Percentiles rank a stretch among this genome's conserved stretches.
phyloP scores from a whole-genome alignment of 64 coral and sea anemone genomes.

The Montipora foliosa region DNA sequence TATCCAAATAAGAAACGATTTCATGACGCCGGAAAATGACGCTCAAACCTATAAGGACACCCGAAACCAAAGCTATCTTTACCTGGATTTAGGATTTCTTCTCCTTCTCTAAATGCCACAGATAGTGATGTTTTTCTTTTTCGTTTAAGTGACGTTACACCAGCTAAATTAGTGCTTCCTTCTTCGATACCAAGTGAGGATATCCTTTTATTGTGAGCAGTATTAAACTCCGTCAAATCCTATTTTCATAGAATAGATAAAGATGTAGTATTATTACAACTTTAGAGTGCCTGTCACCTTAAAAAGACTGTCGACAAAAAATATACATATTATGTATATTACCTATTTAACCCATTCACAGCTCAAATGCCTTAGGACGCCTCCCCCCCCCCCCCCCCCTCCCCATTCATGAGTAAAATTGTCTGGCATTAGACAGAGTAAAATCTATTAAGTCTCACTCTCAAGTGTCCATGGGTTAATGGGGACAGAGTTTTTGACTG shows the following conservation, averaged over 20 bases:
- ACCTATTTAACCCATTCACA: too few species aligned
- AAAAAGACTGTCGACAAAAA: constrained; percentile 23
- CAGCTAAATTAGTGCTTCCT: constrained; percentile 56
- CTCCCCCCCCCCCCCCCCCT: too few species aligned
- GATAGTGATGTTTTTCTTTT: constrained; percentile 64
- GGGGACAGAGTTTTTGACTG: too few species aligned
- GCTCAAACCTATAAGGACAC: neutral
- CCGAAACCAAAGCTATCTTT: neutral
- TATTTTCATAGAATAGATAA: neutral
- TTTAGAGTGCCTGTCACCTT: too few species aligned
- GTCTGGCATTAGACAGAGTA: too few species aligned
- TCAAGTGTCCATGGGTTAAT: too few species aligned
- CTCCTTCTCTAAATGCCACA: constrained; percentile 93
- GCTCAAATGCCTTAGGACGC: too few species aligned
- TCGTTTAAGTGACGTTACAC: constrained; percentile 69
- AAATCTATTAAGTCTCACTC: too few species aligned
- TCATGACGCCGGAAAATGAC: too few species aligned
- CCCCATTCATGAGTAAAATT: too few species aligned
- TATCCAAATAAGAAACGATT: too few species aligned
- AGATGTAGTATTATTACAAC: too few species aligned
- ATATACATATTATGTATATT: neutral
- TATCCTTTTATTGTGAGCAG: constrained; percentile 97
- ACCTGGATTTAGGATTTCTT: constrained; percentile 99
- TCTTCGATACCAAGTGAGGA: constrained; percentile 95
- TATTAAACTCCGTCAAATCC: constrained; percentile 99